These are phyloP conservation scores for Eufriesea mexicana DNA, from an alignment of 1,140 invertebrate species.

Conservation along the genomic window DNA sequence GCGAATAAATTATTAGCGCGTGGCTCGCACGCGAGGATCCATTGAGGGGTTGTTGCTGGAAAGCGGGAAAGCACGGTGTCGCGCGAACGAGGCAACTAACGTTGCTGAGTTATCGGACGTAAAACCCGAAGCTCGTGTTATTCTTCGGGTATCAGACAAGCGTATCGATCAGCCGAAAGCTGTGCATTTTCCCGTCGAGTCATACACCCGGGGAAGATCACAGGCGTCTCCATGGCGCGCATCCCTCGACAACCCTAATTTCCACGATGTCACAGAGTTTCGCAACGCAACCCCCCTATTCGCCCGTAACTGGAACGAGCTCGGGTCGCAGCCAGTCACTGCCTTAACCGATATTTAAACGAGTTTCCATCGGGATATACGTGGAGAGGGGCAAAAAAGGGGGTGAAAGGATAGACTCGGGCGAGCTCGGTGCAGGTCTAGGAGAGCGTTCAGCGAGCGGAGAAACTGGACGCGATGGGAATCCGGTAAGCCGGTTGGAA, in stretches of 20 bases:
- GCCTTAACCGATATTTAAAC: constrained; percentile 10
- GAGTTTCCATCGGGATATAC: constrained; percentile 17
- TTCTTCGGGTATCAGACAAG: too few relatives aligned
- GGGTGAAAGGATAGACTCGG: too few relatives aligned
- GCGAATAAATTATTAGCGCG: neutral
- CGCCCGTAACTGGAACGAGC: neutral
- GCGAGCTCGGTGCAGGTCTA: too few relatives aligned
- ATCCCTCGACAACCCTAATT: constrained; percentile 6
- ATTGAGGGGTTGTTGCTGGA: too few relatives aligned
- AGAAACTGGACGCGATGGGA: neutral
- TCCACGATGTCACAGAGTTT: neutral
- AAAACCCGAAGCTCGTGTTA: too few relatives aligned
- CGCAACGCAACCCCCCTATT: too few relatives aligned
- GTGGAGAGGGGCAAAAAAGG: neutral
- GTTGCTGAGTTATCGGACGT: too few relatives aligned
- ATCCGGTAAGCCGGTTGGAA: neutral
- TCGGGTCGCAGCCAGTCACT: neutral
- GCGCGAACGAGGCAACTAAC: too few relatives aligned
- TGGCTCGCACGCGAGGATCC: neutral
- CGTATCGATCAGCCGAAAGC: neutral
- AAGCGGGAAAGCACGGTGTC: too few relatives aligned
- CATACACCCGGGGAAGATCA: too few relatives aligned
- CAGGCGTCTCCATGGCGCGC: neutral
- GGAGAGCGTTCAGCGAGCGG: too few relatives aligned
- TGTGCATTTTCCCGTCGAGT: neutral